These are phyloP conservation scores for Trialeurodes vaporariorum DNA, from an alignment of 1,140 invertebrate species.

Conservation along the genomic window DNA sequence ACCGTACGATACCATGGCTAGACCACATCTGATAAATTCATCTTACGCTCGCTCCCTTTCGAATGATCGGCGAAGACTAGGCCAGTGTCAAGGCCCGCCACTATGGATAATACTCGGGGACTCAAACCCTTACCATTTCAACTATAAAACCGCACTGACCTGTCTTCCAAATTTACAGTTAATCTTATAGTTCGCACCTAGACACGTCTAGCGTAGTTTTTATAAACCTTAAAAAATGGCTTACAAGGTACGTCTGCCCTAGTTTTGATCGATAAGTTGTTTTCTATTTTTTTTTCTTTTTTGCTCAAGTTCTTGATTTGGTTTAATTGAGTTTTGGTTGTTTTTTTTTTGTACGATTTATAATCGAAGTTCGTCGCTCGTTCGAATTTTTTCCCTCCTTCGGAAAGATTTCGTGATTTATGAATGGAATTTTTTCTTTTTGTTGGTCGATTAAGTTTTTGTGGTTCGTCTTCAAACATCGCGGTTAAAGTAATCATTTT, in stretches of 20 bases:
- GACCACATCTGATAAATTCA: conserved; percentile 1
- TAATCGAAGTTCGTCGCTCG: no score
- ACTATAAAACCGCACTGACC: background rate
- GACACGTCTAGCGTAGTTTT: background rate
- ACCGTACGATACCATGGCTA: no score
- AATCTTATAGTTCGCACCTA: background rate
- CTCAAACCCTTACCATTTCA: background rate
- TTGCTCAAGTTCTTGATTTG: background rate
- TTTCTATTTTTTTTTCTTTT: no score
- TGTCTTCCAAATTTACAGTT: background rate
- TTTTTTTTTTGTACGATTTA: background rate
- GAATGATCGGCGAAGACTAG: background rate
- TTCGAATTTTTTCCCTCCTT: no score
- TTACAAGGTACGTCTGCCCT: background rate
- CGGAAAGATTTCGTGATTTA: no score
- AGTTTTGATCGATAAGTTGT: no score
- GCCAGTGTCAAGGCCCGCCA: background rate
- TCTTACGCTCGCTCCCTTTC: background rate
- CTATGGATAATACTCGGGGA: no score
- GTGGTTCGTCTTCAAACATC: no score
- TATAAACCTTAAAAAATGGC: background rate
- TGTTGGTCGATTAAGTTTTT: no score
- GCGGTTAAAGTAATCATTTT: no score
- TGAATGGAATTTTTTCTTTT: no score
- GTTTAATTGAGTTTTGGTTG: no score